A percentile compares a stretch with the other conserved stretches of the same genome.
phyloP scores from a whole-genome alignment of 2,797 vertebrate genomes.

The Cossypha polioptera region DNA sequence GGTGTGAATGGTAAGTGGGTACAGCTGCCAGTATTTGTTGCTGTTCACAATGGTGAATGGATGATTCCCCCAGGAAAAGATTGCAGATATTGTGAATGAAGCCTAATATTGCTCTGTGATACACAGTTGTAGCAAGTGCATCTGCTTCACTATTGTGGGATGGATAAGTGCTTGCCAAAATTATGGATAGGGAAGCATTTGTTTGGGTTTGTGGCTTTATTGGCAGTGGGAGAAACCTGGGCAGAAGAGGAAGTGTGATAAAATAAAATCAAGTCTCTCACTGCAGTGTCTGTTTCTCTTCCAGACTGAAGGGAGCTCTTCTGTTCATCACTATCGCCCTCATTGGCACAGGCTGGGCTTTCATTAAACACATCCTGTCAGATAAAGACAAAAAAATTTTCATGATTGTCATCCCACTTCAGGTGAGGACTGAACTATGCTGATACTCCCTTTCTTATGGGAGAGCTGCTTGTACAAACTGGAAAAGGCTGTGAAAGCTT shows the following conservation, averaged over 20 bases:
- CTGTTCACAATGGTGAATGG: neutral
- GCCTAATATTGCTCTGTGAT: neutral
- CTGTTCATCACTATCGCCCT: slow-evolving; percentile 88
- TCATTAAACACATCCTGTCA: slow-evolving; percentile 88
- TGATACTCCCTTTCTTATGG: neutral
- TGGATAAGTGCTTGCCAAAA: neutral
- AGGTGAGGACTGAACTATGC: slow-evolving; percentile 69
- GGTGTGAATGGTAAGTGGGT: slow-evolving; percentile 47
- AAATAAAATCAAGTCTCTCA: neutral
- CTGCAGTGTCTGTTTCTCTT: neutral
- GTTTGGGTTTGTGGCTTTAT: slow-evolving; percentile 40
- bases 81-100: neutral
- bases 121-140: slow-evolving; percentile 1
- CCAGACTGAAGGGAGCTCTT: slow-evolving; percentile 85
- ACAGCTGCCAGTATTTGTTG: slow-evolving; percentile 37
- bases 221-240: slow-evolving; percentile 17
- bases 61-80: neutral
- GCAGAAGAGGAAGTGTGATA: neutral
- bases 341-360: slow-evolving; percentile 89
- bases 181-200: neutral
- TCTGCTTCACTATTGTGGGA: slow-evolving; percentile 7
- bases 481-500: neutral
- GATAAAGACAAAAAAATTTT: slow-evolving; percentile 91
- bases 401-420: slow-evolving; percentile 89
- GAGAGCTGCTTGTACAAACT: neutral